Evolutionary conservation across 2,888 invertebrate species (phyloP).

Genomic region (Epistrophella euchroma): DNA sequence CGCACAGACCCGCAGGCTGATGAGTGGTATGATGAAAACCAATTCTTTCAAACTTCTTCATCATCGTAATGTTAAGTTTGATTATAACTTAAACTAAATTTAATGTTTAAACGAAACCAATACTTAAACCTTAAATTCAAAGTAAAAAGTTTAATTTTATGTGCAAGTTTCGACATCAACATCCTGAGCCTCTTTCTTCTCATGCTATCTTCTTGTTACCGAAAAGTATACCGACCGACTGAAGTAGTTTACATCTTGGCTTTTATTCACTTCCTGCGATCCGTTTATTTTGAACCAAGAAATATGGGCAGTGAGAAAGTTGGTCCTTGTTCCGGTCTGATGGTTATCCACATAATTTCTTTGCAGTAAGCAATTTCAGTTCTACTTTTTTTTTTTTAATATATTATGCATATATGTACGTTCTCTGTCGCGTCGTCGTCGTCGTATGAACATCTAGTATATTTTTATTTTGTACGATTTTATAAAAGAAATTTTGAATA

Average conservation of each 20-base stretch:
- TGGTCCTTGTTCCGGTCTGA: conserved; percentile 54
- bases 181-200: conserved; percentile 18
- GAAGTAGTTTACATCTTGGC: conserved; percentile 65
- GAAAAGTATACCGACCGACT: conserved; percentile 14
- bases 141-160: conserved; percentile 52
- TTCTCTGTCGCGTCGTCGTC: background rate
- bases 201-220: background rate
- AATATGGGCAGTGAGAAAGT: conserved; percentile 59
- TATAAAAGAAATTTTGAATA: conserved; percentile 42
- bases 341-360: conserved; percentile 50
- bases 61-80: no score
- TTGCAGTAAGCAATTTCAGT: background rate
- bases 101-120: no score
- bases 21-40: no score
- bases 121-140: no score
- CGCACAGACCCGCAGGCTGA: no score
- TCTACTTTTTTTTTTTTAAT: conserved; percentile 10
- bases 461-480: conserved; percentile 14
- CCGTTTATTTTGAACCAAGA: conserved; percentile 46
- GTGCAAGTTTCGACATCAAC: conserved; percentile 55
- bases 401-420: conserved; percentile 10
- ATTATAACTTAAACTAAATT: no score
- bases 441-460: no score
- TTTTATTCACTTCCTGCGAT: conserved; percentile 61
- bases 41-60: no score